phyloP scores from a whole-genome alignment of 1,140 invertebrate species.

The Ceratina japonica region DNA sequence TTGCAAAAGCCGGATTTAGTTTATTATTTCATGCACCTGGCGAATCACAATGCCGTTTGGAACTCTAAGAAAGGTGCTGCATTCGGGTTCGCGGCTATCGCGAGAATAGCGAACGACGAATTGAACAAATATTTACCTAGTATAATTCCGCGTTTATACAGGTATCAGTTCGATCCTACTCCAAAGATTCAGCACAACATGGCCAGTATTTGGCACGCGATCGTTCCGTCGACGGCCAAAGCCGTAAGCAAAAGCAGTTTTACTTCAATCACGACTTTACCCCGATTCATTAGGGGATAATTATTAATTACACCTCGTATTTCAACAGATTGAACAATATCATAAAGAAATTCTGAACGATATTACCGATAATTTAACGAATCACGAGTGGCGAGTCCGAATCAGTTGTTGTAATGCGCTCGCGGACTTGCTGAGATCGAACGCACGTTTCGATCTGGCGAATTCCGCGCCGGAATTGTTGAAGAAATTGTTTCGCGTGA shows the following conservation, averaged over 20 bases:
- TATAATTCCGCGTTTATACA: conserved; percentile 93
- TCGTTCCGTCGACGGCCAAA: conserved; percentile 92
- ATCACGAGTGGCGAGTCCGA: conserved; percentile 91
- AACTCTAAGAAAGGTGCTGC: conserved; percentile 95
- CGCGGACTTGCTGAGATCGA: conserved; percentile 87
- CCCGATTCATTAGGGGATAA: conserved; percentile 43
- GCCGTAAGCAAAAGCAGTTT: conserved; percentile 84
- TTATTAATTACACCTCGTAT: conserved; percentile 33
- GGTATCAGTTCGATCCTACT: conserved; percentile 94
- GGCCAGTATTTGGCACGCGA: conserved; percentile 93
- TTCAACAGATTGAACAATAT: conserved; percentile 88
- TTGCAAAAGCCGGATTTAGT: conserved; percentile 96
- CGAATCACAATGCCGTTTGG: conserved; percentile 96
- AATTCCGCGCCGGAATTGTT: conserved; percentile 83
- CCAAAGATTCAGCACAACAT: conserved; percentile 94
- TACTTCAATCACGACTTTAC: not conserved
- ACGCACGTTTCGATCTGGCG: conserved; percentile 71
- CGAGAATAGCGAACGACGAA: conserved; percentile 89
- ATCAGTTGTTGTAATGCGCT: conserved; percentile 94
- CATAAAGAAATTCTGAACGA: conserved; percentile 93
- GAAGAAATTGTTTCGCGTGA: conserved; percentile 91
- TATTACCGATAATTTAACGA: conserved; percentile 89
- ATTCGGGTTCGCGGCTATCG: conserved; percentile 93
- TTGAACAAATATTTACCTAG: conserved; percentile 89
- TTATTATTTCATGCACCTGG: conserved; percentile 97